Base-by-base conservation (phyloP, 2,113 vertebrate species). In the Pseudopipra pipra region DNA sequence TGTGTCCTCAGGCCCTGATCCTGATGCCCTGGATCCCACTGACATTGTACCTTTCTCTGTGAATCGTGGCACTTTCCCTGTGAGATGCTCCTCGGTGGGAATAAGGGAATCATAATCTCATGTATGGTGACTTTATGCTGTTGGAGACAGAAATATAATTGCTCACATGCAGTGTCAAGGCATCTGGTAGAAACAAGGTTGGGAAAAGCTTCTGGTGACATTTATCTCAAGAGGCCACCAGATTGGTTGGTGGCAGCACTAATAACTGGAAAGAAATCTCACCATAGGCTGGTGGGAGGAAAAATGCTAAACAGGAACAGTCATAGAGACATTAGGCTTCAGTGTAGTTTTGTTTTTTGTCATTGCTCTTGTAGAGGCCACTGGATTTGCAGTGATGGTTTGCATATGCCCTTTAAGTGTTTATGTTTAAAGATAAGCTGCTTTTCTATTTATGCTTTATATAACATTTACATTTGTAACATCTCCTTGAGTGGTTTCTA, bases 371-470 rank as follows among this genome's bases (percentile, higher is more conserved):
- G 21, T 61, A 31, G 82, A 92, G 70, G 14, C 12, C 3, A 0
- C 76, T 93, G 79, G 72, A 71, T 95, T 94, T 94, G 62, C 62
- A 87, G 46, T 96, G 92, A 95, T 95, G 93, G 77, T 67, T 93
- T 91, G 68, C 93, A 95, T 76, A 73, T 93, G 83, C 52, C 93
- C 55, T 56, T 73, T 87, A 94, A 82, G 37, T 90, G 95, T 97
- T 95, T 97, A 91, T 65, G 54, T 93, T 85, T 51, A 82, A 85
- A 88, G 93, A 97, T 95, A 95, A 90, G 81, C 90, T 89, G 78
- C 65, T 73, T 95, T 86, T 83, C 87, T 87, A 31, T 93, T 95
- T 93, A 85, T 87, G 89, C 72, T 79, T 74, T 87, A 91, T 54
- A 86, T 89, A 89, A 96, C 62, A 66, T 87, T 72, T 86, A 74